Conservation (phyloP, 2,797 vertebrate species). For the Sebastes kiyomatsui region DNA sequence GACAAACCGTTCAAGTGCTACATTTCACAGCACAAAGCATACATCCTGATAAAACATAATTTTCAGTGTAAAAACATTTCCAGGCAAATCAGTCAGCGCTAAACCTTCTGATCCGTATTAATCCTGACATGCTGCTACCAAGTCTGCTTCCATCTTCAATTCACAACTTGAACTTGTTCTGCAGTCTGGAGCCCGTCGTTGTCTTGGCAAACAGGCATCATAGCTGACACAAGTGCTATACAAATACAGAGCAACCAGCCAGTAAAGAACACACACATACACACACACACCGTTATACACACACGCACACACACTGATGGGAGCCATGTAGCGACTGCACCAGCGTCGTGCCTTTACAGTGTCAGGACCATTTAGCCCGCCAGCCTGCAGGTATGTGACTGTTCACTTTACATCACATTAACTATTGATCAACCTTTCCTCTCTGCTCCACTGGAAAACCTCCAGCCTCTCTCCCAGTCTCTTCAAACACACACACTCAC, state of each 20-base stretch:
- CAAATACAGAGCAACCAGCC: slow-evolving; percentile 12
- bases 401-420: slow-evolving; percentile 76
- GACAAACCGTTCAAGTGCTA: neutral
- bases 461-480: slow-evolving; percentile 8
- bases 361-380: slow-evolving; percentile 48
- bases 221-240: slow-evolving; percentile 10
- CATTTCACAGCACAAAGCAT: neutral
- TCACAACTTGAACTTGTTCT: slow-evolving; percentile 1
- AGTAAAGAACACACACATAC: neutral
- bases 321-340: slow-evolving; percentile 5
- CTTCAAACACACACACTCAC: slow-evolving; percentile 28
- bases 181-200: neutral
- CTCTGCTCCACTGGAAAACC: slow-evolving; percentile 34
- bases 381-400: slow-evolving; percentile 65
- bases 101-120: slow-evolving; percentile 14
- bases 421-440: slow-evolving; percentile 67
- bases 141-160: slow-evolving; percentile 12
- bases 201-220: slow-evolving; percentile 17
- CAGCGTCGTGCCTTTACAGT: slow-evolving; percentile 39
- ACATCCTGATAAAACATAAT: neutral
- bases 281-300: neutral
- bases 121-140: slow-evolving; percentile 15
- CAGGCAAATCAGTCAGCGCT: neutral
- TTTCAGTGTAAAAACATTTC: neutral
- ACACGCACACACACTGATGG: neutral